Conservation (phyloP, 2,888 invertebrate species). For the Pyrrhia umbra region DNA sequence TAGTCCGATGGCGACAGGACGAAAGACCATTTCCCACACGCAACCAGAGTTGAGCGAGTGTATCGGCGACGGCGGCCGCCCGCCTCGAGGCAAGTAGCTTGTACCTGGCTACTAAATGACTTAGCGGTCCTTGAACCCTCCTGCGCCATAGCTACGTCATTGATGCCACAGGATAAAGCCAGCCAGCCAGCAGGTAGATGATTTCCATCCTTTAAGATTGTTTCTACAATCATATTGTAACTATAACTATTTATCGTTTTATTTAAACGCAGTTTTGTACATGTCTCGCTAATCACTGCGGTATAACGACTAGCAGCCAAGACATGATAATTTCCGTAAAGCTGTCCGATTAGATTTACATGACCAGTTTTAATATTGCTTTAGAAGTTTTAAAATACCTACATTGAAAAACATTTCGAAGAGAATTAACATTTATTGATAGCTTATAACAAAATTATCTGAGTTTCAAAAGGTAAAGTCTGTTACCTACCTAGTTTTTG, state of each 20-base stretch:
- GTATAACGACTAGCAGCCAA: constrained; percentile 33
- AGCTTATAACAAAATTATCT: background rate
- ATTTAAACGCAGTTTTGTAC: constrained; percentile 26
- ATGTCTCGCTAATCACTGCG: constrained; percentile 32
- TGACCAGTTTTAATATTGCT: constrained; percentile 61
- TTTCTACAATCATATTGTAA: constrained; percentile 13
- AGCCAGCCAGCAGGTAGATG: constrained; percentile 49
- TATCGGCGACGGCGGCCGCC: constrained; percentile 63
- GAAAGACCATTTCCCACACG: constrained; percentile 76
- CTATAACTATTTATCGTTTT: background rate
- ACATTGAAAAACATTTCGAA: constrained; percentile 26
- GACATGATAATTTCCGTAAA: constrained; percentile 58
- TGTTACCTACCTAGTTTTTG: constrained; percentile 14
- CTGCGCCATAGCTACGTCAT: constrained; percentile 65
- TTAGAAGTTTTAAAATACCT: constrained; percentile 45
- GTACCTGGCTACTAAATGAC: constrained; percentile 81
- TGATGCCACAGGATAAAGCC: constrained; percentile 69
- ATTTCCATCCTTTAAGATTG: constrained; percentile 25
- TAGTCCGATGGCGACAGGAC: constrained; percentile 66
- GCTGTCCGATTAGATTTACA: constrained; percentile 61
- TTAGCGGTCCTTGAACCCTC: constrained; percentile 80
- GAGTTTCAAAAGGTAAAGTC: constrained; percentile 14
- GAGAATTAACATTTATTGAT: constrained; percentile 14
- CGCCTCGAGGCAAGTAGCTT: constrained; percentile 73
- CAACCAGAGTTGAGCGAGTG: constrained; percentile 69